Evolutionary conservation across 64 coral and sea anemone genomes (phyloP).

Genomic region (Astreopora myriophthalma): DNA sequence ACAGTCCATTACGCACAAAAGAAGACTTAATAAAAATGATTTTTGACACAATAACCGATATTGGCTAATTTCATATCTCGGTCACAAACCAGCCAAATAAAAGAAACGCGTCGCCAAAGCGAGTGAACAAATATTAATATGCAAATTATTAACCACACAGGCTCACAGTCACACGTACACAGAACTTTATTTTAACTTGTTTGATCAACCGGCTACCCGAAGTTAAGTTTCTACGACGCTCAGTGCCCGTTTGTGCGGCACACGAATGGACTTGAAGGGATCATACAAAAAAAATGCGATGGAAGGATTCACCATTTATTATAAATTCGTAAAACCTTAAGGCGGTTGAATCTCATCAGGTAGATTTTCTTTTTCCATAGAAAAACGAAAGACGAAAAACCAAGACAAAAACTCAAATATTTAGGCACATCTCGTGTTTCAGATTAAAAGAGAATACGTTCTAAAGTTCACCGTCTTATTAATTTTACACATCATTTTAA

Average conservation of each 20-base stretch:
- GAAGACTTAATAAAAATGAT: conserved; percentile 7
- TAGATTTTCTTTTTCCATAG: not conserved
- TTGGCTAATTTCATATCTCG: conserved; percentile 27
- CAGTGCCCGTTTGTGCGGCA: too few species aligned
- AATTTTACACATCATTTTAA: not conserved
- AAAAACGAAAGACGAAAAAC: not conserved
- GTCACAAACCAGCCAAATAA: conserved; percentile 11
- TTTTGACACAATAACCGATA: conserved; percentile 25
- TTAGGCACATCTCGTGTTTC: not conserved
- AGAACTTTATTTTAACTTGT: not conserved
- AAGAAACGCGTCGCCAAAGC: not conserved
- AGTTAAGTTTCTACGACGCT: too few species aligned
- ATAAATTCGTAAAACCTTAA: not conserved
- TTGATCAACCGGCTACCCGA: too few species aligned
- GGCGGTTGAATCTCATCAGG: not conserved
- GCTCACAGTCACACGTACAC: not conserved
- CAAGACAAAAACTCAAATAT: not conserved
- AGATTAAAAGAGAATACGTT: not conserved
- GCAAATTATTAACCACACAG: not conserved
- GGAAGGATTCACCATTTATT: not conserved
- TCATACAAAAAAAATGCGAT: not conserved
- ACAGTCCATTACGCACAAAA: not conserved
- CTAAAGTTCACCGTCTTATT: not conserved
- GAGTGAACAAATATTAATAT: conserved; percentile 11
- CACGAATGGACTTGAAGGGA: not conserved